Evolutionary conservation across 2,797 vertebrate species (phyloP).

Genomic region (Clarias laeviceps): DNA sequence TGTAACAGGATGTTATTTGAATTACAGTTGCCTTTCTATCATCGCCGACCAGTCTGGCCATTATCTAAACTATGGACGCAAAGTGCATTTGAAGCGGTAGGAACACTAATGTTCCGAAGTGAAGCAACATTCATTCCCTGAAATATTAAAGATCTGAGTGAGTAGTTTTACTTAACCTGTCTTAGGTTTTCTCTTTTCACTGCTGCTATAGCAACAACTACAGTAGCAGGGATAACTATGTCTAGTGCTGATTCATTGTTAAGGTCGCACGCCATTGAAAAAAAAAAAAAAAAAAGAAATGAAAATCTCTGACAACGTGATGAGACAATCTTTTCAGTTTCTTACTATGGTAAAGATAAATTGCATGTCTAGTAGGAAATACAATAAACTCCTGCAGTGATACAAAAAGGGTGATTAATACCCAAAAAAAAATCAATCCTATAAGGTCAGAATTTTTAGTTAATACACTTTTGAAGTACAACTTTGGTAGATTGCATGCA

Average conservation of each 20-base stretch:
- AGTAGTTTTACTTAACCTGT: background rate
- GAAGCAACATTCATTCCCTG: background rate
- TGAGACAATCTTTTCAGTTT: background rate
- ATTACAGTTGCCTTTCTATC: too few relatives aligned
- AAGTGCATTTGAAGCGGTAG: background rate
- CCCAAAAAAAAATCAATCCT: background rate
- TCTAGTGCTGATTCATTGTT: background rate
- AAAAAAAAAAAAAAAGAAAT: too few relatives aligned
- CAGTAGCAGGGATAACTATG: background rate
- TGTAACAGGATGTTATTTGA: too few relatives aligned
- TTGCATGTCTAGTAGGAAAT: background rate
- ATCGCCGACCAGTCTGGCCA: too few relatives aligned
- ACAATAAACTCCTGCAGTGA: background rate
- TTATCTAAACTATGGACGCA: background rate
- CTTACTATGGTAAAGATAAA: background rate
- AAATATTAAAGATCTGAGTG: background rate
- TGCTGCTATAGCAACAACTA: background rate
- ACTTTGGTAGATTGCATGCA: background rate
- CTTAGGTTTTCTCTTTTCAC: background rate
- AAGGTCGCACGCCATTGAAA: background rate
- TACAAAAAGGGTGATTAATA: background rate
- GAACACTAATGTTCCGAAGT: conserved; percentile 1
- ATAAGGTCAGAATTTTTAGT: background rate
- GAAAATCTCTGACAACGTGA: background rate
- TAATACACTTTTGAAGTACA: background rate